These are phyloP conservation scores for Choristoneura rosaceana DNA, from an alignment of 2,888 invertebrate genomes.

Conservation along the genomic window DNA sequence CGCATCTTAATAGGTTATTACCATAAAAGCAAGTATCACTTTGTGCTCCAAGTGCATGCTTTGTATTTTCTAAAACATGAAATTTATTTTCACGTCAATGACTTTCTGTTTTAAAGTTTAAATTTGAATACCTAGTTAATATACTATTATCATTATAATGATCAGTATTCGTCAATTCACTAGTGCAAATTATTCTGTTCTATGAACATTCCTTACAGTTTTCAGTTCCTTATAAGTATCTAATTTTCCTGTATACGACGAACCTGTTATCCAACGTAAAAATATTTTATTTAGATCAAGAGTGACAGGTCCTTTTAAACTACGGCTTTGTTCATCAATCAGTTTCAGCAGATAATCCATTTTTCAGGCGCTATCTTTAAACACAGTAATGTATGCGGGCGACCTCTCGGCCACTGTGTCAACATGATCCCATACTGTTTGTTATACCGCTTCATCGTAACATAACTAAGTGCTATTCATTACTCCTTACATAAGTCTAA, in stretches of 20 bases:
- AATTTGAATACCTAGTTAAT: no score
- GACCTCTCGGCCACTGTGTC: slow-evolving; percentile 53
- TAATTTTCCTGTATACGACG: not conserved
- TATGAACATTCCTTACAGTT: no score
- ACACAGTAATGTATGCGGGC: slow-evolving; percentile 61
- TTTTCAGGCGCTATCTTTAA: slow-evolving; percentile 65
- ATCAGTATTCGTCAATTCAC: no score
- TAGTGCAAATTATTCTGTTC: not conserved
- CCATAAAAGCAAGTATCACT: slow-evolving; percentile 43
- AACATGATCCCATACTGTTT: slow-evolving; percentile 50
- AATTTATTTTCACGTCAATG: not conserved
- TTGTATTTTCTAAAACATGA: not conserved
- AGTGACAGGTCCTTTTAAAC: slow-evolving; percentile 7
- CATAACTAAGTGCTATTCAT: not conserved
- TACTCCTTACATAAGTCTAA: not conserved
- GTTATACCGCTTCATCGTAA: slow-evolving; percentile 9
- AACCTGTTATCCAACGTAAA: not conserved
- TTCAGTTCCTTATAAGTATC: not conserved
- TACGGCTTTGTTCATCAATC: slow-evolving; percentile 55
- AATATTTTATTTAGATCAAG: not conserved
- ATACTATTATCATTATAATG: not conserved
- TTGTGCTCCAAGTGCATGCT: slow-evolving; percentile 14
- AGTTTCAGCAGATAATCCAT: slow-evolving; percentile 55
- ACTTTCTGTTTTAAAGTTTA: not conserved
- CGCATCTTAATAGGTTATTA: slow-evolving; percentile 60